Evolutionary conservation across 2,888 invertebrate genomes (phyloP), one percentile per base, ranked within the genome.

Genomic region (Napeogenes sylphis): DNA sequence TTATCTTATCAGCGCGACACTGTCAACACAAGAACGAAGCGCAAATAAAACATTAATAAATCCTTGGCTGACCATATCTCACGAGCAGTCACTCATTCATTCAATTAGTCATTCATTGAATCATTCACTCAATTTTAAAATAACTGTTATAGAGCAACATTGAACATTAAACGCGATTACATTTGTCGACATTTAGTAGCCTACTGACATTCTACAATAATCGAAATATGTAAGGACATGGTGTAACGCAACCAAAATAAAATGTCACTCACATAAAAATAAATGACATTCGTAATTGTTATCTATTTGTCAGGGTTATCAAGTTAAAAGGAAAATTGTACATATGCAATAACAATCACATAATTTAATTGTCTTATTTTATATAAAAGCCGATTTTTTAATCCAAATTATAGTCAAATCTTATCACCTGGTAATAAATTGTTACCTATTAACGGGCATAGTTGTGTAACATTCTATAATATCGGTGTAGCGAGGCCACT

Each of bases 381-480:
- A 5, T 35, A 35, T 5, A 5, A 35, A 35, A 5, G 35, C 35
- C 35, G 35, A 35, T 35, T 35, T 35, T 35, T 35, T 35, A 2
- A 35, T 35, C 35, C 4, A 5, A 2, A 35, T 35, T 35, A 6
- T 35, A 35, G 4, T 35, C 35, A 5, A 4, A 6, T 35, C 35
- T 35, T 4, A 5, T 5, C 35, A 35, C 35, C 4, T 35, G 6
- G 35, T 21, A 21, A 21, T 21, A 21, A 21, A 21, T 21, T 21
- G 21, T 21, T 21, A 21, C 21, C 21, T 21, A 21, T 21, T 30
- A 42, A 53, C 46, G 30, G 56, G 59, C 47, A 66, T 61, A 61
- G 65, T 73, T 74, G 73, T 69, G 73, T 75, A 73, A 73, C 65
- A 68, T 69, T 65, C 63, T 68, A 69, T 71, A 65, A 69, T 64